Base-by-base conservation (phyloP, 2,797 vertebrate genomes). In the Tauraco hartlaubi region DNA sequence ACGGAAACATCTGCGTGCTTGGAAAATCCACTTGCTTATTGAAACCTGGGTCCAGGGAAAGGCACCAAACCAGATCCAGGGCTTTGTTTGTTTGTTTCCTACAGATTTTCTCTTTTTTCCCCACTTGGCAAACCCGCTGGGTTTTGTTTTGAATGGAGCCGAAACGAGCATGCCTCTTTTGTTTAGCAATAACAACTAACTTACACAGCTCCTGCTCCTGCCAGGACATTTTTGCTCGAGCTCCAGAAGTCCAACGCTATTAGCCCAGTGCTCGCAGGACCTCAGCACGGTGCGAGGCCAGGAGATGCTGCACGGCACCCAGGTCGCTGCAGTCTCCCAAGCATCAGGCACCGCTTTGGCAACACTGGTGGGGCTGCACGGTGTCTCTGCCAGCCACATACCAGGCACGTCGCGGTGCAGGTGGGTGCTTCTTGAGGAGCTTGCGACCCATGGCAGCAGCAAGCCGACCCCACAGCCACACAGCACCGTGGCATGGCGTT, bases 171-270 rank as follows among this genome's bases (percentile, higher is more conserved):
- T 89, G 79, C 54, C 85, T 92, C 92, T 91, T 95, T 92, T 94
- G 93, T 94, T 96, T 82, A 95, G 96, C 90, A 97, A 66, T 89
- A 94, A 80, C 85, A 94, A 80, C 85, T 68, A 90, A 91, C 95
- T 95, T 82, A 93, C 84, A 96, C 44, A 90, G 96, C 64, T 31
- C 61, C 79, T 67, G 44, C 51, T 82, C 51, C 67, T 85, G 91
- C 96, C 96, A 96, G 59, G 29, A 90, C 79, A 94, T 95, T 95
- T 95, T 96, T 96, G 82, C 49, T 80, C 25, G 73, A 69, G 71
- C 55, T 95, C 85, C 94, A 92, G 90, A 68, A 95, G 79, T 71
- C 63, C 92, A 85, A 23, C 0, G 7, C 74, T 92, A 43, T 88
- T 66, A 95, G 51, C 67, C 39, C 35, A 39, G 5, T 5, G 62